phyloP scores from a whole-genome alignment of 2,888 invertebrate genomes.

The Oconnorella tubifera region DNA sequence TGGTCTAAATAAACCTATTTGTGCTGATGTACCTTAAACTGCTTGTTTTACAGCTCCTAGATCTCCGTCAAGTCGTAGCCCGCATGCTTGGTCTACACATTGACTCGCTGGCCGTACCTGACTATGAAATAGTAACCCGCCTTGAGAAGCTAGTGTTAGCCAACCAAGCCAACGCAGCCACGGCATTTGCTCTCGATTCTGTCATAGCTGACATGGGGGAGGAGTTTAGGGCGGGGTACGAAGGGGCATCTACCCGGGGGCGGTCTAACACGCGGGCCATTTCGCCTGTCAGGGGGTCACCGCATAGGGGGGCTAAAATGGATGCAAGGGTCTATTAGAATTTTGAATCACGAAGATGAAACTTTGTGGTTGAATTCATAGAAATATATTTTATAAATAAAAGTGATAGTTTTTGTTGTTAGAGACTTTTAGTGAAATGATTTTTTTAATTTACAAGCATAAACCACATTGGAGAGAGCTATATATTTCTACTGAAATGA shows the following conservation, averaged over 20 bases:
- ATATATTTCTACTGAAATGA: too few species aligned
- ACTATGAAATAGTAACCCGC: constrained; percentile 57
- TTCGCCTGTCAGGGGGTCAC: neutral
- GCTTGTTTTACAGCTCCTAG: constrained; percentile 47
- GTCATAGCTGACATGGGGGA: constrained; percentile 49
- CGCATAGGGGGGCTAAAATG: neutral
- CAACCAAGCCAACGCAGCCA: constrained; percentile 49
- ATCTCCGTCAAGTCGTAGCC: constrained; percentile 54
- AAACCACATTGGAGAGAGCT: too few species aligned
- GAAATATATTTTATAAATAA: too few species aligned
- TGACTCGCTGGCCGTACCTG: constrained; percentile 54
- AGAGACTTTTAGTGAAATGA: too few species aligned
- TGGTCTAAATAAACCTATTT: too few species aligned
- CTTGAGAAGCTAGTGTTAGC: constrained; percentile 55
- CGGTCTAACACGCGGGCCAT: neutral
- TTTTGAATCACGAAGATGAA: too few species aligned
- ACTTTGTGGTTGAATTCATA: too few species aligned
- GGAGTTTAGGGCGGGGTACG: constrained; percentile 45
- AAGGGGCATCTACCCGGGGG: constrained; percentile 7
- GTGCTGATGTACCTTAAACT: too few species aligned
- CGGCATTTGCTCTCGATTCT: constrained; percentile 47
- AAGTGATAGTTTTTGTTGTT: too few species aligned
- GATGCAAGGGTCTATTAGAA: neutral
- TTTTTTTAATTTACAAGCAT: too few species aligned
- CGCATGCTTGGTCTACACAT: constrained; percentile 57